Base-by-base conservation (phyloP, 1,140 invertebrate species). In the Cotesia vestalis region DNA sequence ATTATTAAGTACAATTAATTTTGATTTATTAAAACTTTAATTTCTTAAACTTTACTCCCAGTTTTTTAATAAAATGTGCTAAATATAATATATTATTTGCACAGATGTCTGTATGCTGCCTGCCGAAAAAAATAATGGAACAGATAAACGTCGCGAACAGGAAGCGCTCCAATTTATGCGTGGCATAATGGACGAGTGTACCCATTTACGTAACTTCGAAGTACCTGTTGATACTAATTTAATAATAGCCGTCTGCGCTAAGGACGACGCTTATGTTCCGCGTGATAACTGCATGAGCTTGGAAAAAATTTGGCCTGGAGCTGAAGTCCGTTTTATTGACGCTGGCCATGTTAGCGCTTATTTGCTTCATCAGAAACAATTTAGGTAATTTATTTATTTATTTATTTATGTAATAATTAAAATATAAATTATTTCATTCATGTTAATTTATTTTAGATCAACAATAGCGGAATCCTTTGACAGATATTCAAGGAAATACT, bases 141-240 rank as follows among this genome's bases (percentile, higher is more conserved):
- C 75, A 73, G 70, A 71, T 51, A 87, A 85, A 20, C 82, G 78
- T 73, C 81, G 90, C 59, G 91, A 93, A 76, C 89, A 90, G 74
- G 94, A 96, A 81, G 94, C 95, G 1, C 76, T 96, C 8, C 93
- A 96, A 84, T 99, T 99, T 82, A 99, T 99, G 98, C 89, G 94
- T 34, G 96, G 96, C 0, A 92, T 99, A 73, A 99, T 99, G 98
- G 97, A 99, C 81, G 96, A 99, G 86, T 99, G 96, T 83, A 99
- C 98, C 2, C 97, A 98, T 87, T 87, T 99, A 2, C 94, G 91
- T 71, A 98, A 99, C 85, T 99, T 97, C 81, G 93, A 94, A 11
- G 85, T 92, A 4, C 93, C 93, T 0, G 91, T 92, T 27, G 96
- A 98, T 82, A 94, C 95, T 2, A 92, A 92, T 9, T 85, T 97